Conservation (phyloP, 2,113 vertebrate genomes). For the Apistogramma diplotaenia region DNA sequence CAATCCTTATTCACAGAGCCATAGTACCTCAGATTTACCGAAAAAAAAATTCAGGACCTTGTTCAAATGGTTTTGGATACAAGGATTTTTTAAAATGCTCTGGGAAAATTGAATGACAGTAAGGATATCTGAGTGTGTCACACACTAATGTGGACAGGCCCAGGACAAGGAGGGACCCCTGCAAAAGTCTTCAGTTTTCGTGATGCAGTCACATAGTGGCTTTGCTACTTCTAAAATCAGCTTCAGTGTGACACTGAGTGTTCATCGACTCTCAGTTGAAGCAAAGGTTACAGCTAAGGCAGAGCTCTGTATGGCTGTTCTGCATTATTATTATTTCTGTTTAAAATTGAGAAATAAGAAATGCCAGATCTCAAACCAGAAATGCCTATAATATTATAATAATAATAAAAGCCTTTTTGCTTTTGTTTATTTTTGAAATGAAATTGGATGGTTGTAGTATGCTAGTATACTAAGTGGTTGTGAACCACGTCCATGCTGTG, state of each 20-base stretch:
- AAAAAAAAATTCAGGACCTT: no score
- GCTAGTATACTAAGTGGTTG: not conserved
- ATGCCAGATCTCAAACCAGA: not conserved
- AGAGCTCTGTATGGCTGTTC: no score
- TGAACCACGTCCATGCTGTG: no score
- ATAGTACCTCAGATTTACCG: no score
- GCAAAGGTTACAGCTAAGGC: no score
- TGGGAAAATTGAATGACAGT: no score
- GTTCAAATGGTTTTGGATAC: no score
- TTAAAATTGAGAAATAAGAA: not conserved
- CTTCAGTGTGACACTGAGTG: not conserved
- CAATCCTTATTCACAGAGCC: no score
- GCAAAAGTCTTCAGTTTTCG: not conserved
- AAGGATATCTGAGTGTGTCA: no score
- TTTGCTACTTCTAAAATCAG: not conserved
- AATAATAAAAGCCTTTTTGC: no score
- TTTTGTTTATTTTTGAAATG: not conserved
- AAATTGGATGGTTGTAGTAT: not conserved
- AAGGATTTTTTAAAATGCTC: no score
- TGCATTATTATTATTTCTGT: not conserved
- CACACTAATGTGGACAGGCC: no score
- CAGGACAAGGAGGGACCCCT: not conserved
- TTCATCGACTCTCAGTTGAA: not conserved
- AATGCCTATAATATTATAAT: not conserved
- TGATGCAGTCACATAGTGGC: not conserved